phyloP scores from a whole-genome alignment of 1,140 invertebrate genomes.

The Rhopalosiphum maidis region DNA sequence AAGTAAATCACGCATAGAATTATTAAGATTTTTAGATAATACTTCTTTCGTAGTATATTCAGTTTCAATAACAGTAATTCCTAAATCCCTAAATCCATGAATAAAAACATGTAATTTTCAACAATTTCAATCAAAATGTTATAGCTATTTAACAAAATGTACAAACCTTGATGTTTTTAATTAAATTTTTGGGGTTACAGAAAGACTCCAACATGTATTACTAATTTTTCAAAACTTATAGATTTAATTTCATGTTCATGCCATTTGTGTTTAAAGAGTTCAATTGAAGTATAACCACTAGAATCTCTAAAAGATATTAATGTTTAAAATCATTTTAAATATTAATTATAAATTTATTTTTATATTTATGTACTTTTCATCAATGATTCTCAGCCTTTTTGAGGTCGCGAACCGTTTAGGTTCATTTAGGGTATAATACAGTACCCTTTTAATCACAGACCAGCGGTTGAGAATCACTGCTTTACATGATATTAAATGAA shows the following conservation, averaged over 20 bases:
- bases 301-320: slow-evolving; percentile 35
- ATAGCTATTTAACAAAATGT: background rate
- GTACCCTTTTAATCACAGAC: no score
- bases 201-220: slow-evolving; percentile 27
- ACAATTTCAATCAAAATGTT: background rate
- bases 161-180: slow-evolving; percentile 30
- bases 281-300: slow-evolving; percentile 16
- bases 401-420: no score
- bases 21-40: background rate
- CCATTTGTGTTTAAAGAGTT: background rate
- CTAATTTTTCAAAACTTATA: background rate
- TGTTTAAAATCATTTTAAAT: background rate
- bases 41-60: background rate
- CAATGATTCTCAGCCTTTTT: no score
- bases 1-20: background rate
- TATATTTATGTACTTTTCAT: background rate
- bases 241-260: slow-evolving; percentile 31
- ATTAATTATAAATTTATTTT: background rate
- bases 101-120: background rate
- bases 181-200: background rate
- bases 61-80: background rate
- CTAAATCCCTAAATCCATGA: background rate
- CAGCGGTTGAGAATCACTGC: background rate
- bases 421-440: no score
- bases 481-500: background rate